Conservation (phyloP, 2,113 vertebrate species). For the Furnarius figulus region DNA sequence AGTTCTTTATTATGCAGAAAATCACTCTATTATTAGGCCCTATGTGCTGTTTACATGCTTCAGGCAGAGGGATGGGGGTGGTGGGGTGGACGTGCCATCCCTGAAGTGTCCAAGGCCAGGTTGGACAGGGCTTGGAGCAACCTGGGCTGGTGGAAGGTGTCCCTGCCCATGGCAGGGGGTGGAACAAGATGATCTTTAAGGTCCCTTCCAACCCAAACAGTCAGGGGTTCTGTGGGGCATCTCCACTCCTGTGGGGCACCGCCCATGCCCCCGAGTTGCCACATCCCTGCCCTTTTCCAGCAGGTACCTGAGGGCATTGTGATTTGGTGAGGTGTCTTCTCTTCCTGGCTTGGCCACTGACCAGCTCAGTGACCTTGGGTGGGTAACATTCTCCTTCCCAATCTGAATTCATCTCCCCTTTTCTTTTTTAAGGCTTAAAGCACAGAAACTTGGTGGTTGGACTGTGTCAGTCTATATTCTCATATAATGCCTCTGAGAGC, state of each 20-base stretch:
- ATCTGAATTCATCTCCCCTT: background rate
- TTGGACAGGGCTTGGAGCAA: background rate
- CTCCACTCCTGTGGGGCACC: rapidly evolving
- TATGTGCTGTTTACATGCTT: background rate
- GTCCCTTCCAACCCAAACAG: background rate
- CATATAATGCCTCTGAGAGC: background rate
- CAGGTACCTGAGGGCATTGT: background rate
- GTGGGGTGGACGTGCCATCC: background rate
- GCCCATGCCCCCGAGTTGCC: rapidly evolving
- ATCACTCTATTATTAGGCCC: background rate
- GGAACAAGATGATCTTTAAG: background rate
- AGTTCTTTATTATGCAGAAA: background rate
- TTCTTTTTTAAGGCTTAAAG: background rate
- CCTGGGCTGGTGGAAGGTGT: background rate
- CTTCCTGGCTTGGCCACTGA: background rate
- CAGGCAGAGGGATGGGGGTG: background rate
- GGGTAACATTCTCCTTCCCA: background rate
- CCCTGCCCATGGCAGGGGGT: background rate
- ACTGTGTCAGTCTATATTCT: background rate
- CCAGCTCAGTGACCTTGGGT: background rate
- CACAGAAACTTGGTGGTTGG: background rate
- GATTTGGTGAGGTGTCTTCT: background rate
- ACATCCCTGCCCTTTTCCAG: background rate
- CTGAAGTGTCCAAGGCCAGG: background rate
- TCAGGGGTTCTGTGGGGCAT: background rate